Conservation (phyloP, 1,140 invertebrate species). For the Eumaeus atala region DNA sequence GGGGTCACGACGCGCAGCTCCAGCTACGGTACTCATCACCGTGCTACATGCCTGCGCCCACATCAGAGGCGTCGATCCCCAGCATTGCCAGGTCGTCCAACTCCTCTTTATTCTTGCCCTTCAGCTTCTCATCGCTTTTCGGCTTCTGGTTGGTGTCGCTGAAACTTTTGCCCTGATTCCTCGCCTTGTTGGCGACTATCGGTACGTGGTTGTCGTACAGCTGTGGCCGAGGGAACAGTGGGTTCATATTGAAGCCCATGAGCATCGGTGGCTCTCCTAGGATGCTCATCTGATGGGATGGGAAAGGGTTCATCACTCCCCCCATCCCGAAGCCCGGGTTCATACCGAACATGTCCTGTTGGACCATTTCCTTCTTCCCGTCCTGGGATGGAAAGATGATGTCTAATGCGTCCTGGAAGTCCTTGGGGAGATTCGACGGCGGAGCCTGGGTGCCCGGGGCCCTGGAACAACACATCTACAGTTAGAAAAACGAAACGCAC, state of each 20-base stretch:
- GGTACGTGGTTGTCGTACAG: slow-evolving; percentile 57
- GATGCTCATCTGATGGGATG: slow-evolving; percentile 35
- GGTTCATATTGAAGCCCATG: slow-evolving; percentile 45
- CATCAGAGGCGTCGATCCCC: slow-evolving; percentile 80
- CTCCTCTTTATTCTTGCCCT: slow-evolving; percentile 65
- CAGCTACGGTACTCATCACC: too few species aligned
- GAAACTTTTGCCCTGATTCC: slow-evolving; percentile 8
- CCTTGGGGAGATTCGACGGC: slow-evolving; percentile 49
- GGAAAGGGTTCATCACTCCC: slow-evolving; percentile 37
- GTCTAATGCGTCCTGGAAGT: slow-evolving; percentile 81
- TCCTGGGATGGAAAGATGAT: slow-evolving; percentile 79
- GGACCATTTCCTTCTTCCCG: slow-evolving; percentile 36
- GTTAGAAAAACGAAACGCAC: not conserved
- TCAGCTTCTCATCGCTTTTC: slow-evolving; percentile 15
- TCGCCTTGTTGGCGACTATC: slow-evolving; percentile 13
- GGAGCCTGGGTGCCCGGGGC: slow-evolving; percentile 26
- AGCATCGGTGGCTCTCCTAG: slow-evolving; percentile 48
- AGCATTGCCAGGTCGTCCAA: slow-evolving; percentile 81
- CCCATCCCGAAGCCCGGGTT: slow-evolving; percentile 22
- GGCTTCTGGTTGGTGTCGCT: slow-evolving; percentile 11
- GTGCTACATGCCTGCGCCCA: slow-evolving; percentile 72
- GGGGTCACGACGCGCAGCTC: too few species aligned
- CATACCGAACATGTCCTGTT: slow-evolving; percentile 36
- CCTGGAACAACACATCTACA: slow-evolving; percentile 6
- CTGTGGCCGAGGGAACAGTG: slow-evolving; percentile 40